phyloP scores from a whole-genome alignment of 2,797 vertebrate genomes.

The Dermochelys coriacea region DNA sequence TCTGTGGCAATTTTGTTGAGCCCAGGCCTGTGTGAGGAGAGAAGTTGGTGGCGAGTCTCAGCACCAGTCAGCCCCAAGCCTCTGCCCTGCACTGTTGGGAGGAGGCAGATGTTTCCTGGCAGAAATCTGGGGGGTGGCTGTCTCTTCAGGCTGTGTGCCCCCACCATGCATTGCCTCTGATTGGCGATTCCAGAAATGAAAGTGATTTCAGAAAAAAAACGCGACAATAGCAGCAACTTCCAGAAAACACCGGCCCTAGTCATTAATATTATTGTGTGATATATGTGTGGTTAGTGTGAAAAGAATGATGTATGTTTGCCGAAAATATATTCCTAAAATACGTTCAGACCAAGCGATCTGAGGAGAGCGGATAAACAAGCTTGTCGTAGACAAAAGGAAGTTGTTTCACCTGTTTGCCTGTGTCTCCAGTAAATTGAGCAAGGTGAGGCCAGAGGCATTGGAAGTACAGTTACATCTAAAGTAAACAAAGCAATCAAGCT shows the following conservation, averaged over 20 bases:
- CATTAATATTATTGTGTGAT: neutral
- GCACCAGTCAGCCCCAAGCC: neutral
- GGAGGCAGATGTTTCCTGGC: neutral
- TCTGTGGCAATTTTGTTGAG: neutral
- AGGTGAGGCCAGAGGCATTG: neutral
- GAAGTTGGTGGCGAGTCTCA: neutral
- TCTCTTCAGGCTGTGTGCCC: no score
- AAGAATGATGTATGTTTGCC: neutral
- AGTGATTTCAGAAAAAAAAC: no score
- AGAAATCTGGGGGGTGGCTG: neutral
- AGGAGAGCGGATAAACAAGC: neutral
- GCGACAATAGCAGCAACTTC: neutral
- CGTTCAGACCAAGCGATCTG: neutral
- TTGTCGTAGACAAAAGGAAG: neutral
- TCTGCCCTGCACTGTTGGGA: neutral
- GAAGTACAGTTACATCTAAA: neutral
- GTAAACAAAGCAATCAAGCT: neutral
- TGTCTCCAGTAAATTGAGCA: neutral
- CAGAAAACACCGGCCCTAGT: neutral
- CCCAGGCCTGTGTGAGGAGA: neutral
- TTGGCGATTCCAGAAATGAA: no score
- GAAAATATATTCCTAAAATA: neutral
- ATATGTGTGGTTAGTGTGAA: neutral
- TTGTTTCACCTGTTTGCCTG: neutral
- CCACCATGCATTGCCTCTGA: no score